Base-by-base conservation (phyloP, 2,888 invertebrate species). In the Ecliptopera silaceata region DNA sequence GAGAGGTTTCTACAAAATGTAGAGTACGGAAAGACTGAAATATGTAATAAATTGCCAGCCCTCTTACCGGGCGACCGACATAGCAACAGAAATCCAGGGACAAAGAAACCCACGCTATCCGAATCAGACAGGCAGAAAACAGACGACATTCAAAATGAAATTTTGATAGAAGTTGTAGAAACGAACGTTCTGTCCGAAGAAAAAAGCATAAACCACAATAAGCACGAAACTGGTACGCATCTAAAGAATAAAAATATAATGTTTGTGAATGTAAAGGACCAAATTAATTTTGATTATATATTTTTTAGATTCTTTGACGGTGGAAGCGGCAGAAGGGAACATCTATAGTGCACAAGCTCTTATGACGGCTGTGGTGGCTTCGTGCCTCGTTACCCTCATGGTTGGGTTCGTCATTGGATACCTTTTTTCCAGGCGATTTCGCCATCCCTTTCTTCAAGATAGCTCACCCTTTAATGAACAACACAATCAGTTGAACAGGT, bases 401-500 rank as follows among this genome's bases (percentile, higher is more conserved):
- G 93, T 96, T 60, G 97, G 97, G 56, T 97, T 97, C 82, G 94
- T 96, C 63, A 95, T 95, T 63, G 97, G 97, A 36, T 97, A 95
- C 80, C 93, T 96, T 73, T 96, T 97, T 82, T 96, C 96, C 22
- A 93, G 95, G 77, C 92, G 95, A 88, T 94, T 95, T 92, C 92
- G 93, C 48, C 95, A 95, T 71, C 94, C 94, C 64, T 93, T 94
- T 74, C 93, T 94, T 73, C 94, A 95, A 77, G 94, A 95, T 72
- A 94, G 95, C 77, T 94, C 95, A 70, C 94, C 95, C 66, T 94
- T 94, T 86, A 93, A 94, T 81, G 96, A 96, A 87, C 95, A 95
- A 88, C 94, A 95, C 77, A 95, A 95, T 82, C 95, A 95, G 82
- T 88, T 95, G 72, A 95, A 95, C 81, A 93, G 94, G 94, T 94